Evolutionary conservation across 2,888 invertebrate genomes (phyloP).

Genomic region (Mythimna lalbum): DNA sequence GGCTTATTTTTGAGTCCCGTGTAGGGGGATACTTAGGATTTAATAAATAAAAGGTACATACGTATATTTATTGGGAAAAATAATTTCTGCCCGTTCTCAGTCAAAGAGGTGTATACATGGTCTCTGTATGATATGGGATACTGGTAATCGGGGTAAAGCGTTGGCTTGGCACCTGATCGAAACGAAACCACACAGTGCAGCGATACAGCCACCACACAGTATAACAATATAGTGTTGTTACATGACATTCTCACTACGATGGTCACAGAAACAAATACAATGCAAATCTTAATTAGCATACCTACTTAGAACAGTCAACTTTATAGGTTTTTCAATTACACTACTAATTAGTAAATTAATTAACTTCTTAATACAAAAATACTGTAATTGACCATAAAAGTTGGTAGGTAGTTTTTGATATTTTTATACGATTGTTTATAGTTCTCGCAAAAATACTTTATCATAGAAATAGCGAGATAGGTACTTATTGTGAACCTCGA

Average conservation of each 20-base stretch:
- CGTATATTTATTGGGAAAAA: slow-evolving; percentile 75
- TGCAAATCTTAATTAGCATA: slow-evolving; percentile 7
- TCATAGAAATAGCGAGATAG: slow-evolving; percentile 48
- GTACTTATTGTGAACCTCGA: slow-evolving; percentile 56
- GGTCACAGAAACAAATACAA: slow-evolving; percentile 3
- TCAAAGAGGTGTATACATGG: slow-evolving; percentile 69
- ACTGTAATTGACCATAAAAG: slow-evolving; percentile 2
- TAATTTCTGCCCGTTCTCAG: slow-evolving; percentile 69
- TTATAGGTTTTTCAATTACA: slow-evolving; percentile 18
- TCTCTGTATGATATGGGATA: slow-evolving; percentile 72
- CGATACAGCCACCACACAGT: slow-evolving; percentile 27
- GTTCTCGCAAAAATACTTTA: slow-evolving; percentile 29
- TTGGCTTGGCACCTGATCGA: accelerated
- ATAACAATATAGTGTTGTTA: slow-evolving; percentile 12
- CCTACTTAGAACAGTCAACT: background rate
- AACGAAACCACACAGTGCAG: background rate
- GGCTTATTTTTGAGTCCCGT: too few relatives aligned
- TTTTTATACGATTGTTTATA: slow-evolving; percentile 6
- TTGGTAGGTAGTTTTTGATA: background rate
- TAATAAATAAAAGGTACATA: slow-evolving; percentile 65
- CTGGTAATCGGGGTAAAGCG: slow-evolving; percentile 24
- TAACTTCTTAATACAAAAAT: slow-evolving; percentile 7
- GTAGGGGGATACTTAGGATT: too few relatives aligned
- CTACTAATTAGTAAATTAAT: slow-evolving; percentile 33
- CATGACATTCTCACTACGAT: slow-evolving; percentile 31